Percentiles rank a stretch among this genome's conserved stretches.
phyloP scores from a whole-genome alignment of 1,140 invertebrate genomes.

The Drosophila virilis region DNA sequence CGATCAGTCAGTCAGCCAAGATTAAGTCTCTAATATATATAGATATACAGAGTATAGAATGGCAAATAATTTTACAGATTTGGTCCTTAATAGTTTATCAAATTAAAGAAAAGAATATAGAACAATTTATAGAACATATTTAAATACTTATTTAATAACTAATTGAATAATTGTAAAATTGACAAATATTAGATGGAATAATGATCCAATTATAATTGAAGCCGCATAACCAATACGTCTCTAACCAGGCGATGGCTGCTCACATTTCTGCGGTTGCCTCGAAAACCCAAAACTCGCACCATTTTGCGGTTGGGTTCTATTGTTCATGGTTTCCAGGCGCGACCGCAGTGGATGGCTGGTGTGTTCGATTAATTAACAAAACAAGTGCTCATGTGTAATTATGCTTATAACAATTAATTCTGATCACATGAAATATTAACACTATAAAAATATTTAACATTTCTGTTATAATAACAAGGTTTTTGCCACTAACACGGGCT shows the following conservation, averaged over 20 bases:
- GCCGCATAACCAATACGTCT: background rate
- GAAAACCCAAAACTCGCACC: slow-evolving; percentile 29
- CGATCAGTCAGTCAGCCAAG: no score
- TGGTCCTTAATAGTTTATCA: no score
- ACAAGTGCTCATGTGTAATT: slow-evolving; percentile 19
- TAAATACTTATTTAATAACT: background rate
- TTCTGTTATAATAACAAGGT: slow-evolving; percentile 29
- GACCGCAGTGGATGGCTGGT: slow-evolving; percentile 40
- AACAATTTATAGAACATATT: no score
- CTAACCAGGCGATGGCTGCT: background rate
- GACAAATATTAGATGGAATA: background rate
- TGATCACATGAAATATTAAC: slow-evolving; percentile 63
- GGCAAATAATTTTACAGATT: no score
- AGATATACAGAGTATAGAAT: no score
- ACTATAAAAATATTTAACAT: slow-evolving; percentile 30
- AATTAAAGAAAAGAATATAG: background rate
- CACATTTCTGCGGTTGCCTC: slow-evolving; percentile 29
- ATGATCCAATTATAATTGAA: background rate
- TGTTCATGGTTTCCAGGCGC: slow-evolving; percentile 12
- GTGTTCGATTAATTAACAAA: slow-evolving; percentile 66
- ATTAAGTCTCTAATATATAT: no score
- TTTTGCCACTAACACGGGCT: slow-evolving; percentile 1
- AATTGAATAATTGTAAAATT: background rate
- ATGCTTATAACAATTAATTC: slow-evolving; percentile 65
- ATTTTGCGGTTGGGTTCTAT: slow-evolving; percentile 27